A percentile compares a stretch with the other conserved stretches of the same genome.
Evolutionary conservation across 1,140 invertebrate species (phyloP).

Genomic region (Drosophila orosa): DNA sequence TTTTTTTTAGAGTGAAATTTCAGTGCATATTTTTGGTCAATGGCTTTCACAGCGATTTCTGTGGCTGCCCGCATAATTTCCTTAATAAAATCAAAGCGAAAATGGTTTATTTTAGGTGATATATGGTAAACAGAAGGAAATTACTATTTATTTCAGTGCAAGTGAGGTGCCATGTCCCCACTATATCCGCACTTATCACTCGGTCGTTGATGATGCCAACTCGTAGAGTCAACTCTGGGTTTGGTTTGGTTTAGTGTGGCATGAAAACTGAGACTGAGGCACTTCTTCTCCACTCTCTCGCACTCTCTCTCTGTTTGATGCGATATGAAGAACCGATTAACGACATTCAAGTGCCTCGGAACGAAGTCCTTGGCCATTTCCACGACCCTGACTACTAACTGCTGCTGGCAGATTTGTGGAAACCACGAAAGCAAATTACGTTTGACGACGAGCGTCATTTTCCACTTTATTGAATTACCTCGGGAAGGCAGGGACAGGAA

Average conservation of each 20-base stretch:
- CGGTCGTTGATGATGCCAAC: slow-evolving; percentile 46
- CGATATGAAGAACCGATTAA: slow-evolving; percentile 82
- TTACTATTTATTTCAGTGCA: slow-evolving; percentile 10
- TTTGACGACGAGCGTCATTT: slow-evolving; percentile 77
- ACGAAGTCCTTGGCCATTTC: slow-evolving; percentile 23
- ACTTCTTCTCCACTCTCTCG: slow-evolving; percentile 8
- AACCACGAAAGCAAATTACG: slow-evolving; percentile 81
- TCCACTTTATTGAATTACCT: slow-evolving; percentile 81
- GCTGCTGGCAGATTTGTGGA: slow-evolving; percentile 67
- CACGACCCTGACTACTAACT: slow-evolving; percentile 13
- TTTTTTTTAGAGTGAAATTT: neutral
- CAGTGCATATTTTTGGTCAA: neutral
- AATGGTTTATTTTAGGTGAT: neutral
- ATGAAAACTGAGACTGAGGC: neutral
- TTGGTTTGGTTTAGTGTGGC: too few species aligned
- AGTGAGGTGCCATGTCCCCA: slow-evolving; percentile 14
- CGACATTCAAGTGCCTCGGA: slow-evolving; percentile 65
- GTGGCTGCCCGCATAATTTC: neutral
- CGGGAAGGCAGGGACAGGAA: slow-evolving; percentile 30
- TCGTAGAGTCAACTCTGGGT: slow-evolving; percentile 18
- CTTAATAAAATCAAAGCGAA: neutral
- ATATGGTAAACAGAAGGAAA: neutral
- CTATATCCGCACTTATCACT: slow-evolving; percentile 41
- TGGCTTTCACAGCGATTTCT: neutral
- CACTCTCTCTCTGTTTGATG: slow-evolving; percentile 61